These are phyloP conservation scores for Nibea albiflora DNA, from an alignment of 2,113 vertebrate species.

Conservation along the genomic window DNA sequence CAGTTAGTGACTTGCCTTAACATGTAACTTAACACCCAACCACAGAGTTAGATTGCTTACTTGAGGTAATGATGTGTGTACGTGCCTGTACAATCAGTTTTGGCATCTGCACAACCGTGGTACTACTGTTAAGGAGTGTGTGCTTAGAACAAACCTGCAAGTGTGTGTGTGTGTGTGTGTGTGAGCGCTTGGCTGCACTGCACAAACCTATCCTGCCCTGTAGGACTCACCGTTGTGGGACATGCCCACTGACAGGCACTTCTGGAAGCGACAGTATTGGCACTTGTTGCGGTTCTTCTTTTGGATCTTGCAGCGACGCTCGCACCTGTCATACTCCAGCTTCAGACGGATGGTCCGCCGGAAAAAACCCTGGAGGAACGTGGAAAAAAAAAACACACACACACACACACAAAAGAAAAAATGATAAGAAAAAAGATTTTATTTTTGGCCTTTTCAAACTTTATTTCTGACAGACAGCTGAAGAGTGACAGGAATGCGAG, in stretches of 20 bases:
- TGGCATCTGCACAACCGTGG: slow-evolving; percentile 21
- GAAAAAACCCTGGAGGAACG: slow-evolving; percentile 90
- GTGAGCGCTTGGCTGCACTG: not conserved
- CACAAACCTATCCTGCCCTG: not conserved
- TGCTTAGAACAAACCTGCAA: slow-evolving; percentile 1
- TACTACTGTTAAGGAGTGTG: slow-evolving; percentile 1
- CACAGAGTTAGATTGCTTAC: slow-evolving; percentile 26
- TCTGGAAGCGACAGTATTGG: slow-evolving; percentile 98
- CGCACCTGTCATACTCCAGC: slow-evolving; percentile 93
- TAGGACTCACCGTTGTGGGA: slow-evolving; percentile 95
- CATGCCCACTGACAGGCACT: slow-evolving; percentile 99
- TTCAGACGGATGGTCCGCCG: slow-evolving; percentile 95
- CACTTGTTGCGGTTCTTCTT: slow-evolving; percentile 99
- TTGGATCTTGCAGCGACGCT: slow-evolving; percentile 96
- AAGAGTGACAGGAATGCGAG: too few species aligned
- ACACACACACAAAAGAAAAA: too few species aligned
- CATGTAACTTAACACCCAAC: slow-evolving; percentile 22
- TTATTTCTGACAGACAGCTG: too few species aligned
- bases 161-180: slow-evolving; percentile 10
- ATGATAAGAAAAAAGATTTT: not conserved
- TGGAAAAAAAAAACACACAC: not conserved
- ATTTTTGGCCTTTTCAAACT: not conserved
- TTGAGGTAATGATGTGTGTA: slow-evolving; percentile 33
- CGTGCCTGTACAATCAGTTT: not conserved
- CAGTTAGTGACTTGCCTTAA: slow-evolving; percentile 11